A percentile compares a stretch with the other conserved stretches of the same genome.
Conservation (phyloP, 2,888 invertebrate genomes). For the Diachrysia chrysitis region DNA sequence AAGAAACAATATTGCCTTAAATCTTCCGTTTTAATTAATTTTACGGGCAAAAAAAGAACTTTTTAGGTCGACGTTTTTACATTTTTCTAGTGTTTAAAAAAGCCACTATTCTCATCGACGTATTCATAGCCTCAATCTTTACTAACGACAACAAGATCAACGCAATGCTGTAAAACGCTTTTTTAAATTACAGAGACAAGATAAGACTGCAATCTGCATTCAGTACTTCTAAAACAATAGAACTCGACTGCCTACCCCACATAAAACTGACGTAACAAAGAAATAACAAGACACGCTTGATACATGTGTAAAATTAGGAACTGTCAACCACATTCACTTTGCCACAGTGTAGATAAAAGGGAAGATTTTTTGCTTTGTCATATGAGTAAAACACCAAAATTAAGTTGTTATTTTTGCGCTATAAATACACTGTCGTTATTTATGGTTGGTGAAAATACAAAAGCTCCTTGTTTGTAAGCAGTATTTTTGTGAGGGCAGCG, state of each 20-base stretch:
- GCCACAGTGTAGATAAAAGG: constrained; percentile 36
- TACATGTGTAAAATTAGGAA: constrained; percentile 34
- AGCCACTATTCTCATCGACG: too few relatives aligned
- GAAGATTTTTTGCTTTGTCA: constrained; percentile 37
- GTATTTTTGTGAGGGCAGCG: constrained; percentile 36
- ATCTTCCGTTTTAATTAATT: too few relatives aligned
- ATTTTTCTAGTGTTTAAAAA: too few relatives aligned
- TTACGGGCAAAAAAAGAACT: too few relatives aligned
- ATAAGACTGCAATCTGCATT: neutral
- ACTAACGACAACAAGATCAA: neutral
- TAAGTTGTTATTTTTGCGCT: constrained; percentile 28
- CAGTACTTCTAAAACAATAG: neutral
- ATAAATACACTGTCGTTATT: constrained; percentile 17
- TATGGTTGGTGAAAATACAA: constrained; percentile 27
- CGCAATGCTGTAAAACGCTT: constrained; percentile 1
- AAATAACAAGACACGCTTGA: constrained; percentile 18
- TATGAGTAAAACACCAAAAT: constrained; percentile 18
- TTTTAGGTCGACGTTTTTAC: too few relatives aligned
- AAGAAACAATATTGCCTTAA: too few relatives aligned
- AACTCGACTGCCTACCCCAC: neutral
- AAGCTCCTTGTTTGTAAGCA: constrained; percentile 27
- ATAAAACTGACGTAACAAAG: neutral
- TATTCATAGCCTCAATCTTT: too few relatives aligned
- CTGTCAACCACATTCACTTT: constrained; percentile 35
- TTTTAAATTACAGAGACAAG: neutral